phyloP scores from a whole-genome alignment of 1,140 invertebrate genomes.

The Brevipalpus yothersi region DNA sequence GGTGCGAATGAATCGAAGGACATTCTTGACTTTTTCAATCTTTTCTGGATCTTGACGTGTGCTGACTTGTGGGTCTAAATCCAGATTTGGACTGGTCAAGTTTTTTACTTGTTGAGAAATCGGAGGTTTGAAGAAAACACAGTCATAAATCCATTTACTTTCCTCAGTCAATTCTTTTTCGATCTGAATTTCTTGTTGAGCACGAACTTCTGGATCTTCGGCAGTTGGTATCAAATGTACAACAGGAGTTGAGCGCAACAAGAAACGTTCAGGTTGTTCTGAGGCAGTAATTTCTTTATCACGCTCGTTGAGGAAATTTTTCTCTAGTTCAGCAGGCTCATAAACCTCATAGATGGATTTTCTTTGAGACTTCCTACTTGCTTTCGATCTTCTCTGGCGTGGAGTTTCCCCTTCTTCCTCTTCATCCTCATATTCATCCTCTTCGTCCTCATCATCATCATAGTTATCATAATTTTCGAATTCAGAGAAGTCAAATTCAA shows the following conservation, averaged over 20 bases:
- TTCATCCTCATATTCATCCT: constrained; percentile 24
- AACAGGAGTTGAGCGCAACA: constrained; percentile 56
- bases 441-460: constrained; percentile 36
- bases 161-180: constrained; percentile 38
- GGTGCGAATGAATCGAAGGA: constrained; percentile 84
- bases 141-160: constrained; percentile 89
- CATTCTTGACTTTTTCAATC: constrained; percentile 69
- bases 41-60: constrained; percentile 22
- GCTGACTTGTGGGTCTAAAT: constrained; percentile 21
- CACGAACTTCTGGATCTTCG: constrained; percentile 40
- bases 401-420: constrained; percentile 21
- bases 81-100: constrained; percentile 13
- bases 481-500: constrained; percentile 86
- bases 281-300: constrained; percentile 72
- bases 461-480: constrained; percentile 45
- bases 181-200: too few relatives aligned
- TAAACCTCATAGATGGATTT: constrained; percentile 71
- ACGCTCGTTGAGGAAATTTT: constrained; percentile 77
- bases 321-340: constrained; percentile 86
- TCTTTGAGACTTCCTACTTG: constrained; percentile 46
- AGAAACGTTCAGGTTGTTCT: constrained; percentile 54
- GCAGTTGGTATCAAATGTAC: constrained; percentile 29
- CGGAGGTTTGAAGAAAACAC: constrained; percentile 59
- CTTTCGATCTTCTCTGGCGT: constrained; percentile 36
- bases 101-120: constrained; percentile 37